Evolutionary conservation across 1,140 invertebrate species (phyloP).

Genomic region (Aleiodes sp.): DNA sequence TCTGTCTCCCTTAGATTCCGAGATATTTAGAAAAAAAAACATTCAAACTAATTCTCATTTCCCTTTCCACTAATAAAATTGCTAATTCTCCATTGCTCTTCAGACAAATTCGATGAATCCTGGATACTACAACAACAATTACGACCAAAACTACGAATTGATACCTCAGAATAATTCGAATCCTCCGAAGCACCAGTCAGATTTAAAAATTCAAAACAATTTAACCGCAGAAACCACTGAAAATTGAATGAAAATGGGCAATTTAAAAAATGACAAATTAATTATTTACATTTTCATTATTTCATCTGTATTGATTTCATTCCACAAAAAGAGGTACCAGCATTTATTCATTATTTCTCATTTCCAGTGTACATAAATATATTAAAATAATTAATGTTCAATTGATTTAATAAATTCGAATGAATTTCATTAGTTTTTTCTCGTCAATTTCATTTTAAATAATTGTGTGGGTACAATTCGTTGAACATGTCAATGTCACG

Average conservation of each 20-base stretch:
- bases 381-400: slow-evolving; percentile 17
- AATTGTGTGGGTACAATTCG: not conserved
- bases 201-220: no score
- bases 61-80: not conserved
- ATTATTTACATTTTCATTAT: not conserved
- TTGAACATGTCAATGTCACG: not conserved
- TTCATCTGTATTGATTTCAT: slow-evolving; percentile 12
- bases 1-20: no score
- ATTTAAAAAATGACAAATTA: not conserved
- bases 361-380: slow-evolving; percentile 23
- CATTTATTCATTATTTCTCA: slow-evolving; percentile 3
- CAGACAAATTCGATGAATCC: no score
- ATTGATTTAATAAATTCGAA: slow-evolving; percentile 13
- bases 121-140: not conserved
- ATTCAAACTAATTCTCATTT: not conserved
- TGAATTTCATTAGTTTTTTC: not conserved
- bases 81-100: not conserved
- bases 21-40: no score
- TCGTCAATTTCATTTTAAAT: not conserved
- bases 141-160: not conserved
- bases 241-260: not conserved
- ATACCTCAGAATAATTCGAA: no score
- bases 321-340: slow-evolving; percentile 5
- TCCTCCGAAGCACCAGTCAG: not conserved
- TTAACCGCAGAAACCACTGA: no score